Conservation (phyloP, 1,140 invertebrate genomes). For the Temnothorax nylanderi region DNA sequence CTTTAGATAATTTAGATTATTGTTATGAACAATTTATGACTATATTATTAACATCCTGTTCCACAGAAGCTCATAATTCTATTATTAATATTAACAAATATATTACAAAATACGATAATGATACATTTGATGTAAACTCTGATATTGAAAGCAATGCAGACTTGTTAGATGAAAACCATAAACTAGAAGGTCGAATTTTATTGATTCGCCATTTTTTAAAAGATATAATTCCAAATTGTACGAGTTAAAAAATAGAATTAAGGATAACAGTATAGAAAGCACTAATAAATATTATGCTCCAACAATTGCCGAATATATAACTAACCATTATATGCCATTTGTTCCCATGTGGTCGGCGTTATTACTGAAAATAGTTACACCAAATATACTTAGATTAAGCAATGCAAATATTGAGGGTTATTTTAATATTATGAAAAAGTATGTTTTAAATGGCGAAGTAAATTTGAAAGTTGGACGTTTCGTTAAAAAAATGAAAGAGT, state of each 20-base stretch:
- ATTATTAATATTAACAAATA: not conserved
- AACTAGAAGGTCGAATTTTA: no score
- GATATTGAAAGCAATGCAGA: conserved; percentile 10
- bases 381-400: not conserved
- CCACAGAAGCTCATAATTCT: not conserved
- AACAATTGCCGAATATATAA: conserved; percentile 12
- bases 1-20: no score
- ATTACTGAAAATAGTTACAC: not conserved
- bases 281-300: conserved; percentile 29
- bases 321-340: conserved; percentile 26
- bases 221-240: not conserved
- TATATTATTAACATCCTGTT: conserved; percentile 17
- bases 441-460: conserved; percentile 1
- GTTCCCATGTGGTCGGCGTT: not conserved
- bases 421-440: no score
- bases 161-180: not conserved
- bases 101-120: not conserved
- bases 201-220: conserved; percentile 24
- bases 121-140: not conserved
- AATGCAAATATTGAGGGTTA: conserved; percentile 12
- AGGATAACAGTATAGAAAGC: not conserved
- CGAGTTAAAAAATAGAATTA: not conserved
- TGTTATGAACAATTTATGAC: conserved; percentile 25
- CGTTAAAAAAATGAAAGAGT: conserved; percentile 12
- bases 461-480: conserved; percentile 14